Evolutionary conservation across 2,888 invertebrate genomes (phyloP).

Genomic region (Pristionchus arcanus): DNA sequence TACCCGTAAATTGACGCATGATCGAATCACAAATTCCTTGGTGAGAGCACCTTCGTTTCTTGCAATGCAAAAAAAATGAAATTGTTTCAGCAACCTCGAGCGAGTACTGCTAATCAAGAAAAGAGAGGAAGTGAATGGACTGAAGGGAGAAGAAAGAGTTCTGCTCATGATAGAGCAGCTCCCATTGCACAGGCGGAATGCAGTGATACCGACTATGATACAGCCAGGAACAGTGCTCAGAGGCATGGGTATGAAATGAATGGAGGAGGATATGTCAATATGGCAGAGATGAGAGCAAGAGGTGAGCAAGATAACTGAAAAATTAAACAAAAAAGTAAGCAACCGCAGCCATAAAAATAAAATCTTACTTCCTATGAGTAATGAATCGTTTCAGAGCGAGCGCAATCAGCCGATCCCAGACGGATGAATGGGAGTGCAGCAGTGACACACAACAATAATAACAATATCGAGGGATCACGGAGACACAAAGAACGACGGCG

Average conservation of each 20-base stretch:
- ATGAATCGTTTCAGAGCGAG: slow-evolving; percentile 39
- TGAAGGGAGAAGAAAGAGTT: slow-evolving; percentile 33
- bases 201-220: slow-evolving; percentile 78
- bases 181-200: slow-evolving; percentile 79
- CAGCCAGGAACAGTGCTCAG: slow-evolving; percentile 65
- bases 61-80: neutral
- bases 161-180: slow-evolving; percentile 61
- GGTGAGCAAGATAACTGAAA: neutral
- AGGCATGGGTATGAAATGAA: slow-evolving; percentile 35
- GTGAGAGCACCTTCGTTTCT: neutral
- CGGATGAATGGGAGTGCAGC: slow-evolving; percentile 52
- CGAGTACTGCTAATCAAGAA: slow-evolving; percentile 44
- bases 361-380: no score
- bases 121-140: slow-evolving; percentile 43
- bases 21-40: slow-evolving; percentile 61
- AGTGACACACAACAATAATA: slow-evolving; percentile 17
- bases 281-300: slow-evolving; percentile 52
- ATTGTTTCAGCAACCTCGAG: slow-evolving; percentile 1
- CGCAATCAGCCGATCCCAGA: slow-evolving; percentile 54
- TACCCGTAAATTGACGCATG: slow-evolving; percentile 77
- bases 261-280: slow-evolving; percentile 50
- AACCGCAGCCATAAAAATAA: neutral
- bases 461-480: slow-evolving; percentile 47
- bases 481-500: slow-evolving; percentile 52
- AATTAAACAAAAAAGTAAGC: neutral